phyloP scores from a whole-genome alignment of 1,140 invertebrate genomes.

The Vanessa tameamea region DNA sequence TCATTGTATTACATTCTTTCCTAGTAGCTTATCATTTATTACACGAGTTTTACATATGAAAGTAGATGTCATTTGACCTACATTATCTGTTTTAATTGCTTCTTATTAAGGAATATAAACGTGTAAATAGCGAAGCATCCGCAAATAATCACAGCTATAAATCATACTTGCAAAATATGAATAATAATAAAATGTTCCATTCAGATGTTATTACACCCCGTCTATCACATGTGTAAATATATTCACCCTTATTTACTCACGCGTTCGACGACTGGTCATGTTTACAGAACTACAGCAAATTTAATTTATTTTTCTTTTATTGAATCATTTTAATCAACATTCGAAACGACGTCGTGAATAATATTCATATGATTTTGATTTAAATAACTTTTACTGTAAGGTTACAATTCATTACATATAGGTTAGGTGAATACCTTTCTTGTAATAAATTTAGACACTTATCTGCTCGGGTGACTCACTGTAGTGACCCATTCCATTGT shows the following conservation, averaged over 20 bases:
- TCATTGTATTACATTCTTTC: background rate
- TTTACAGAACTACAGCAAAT: slow-evolving; percentile 12
- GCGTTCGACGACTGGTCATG: background rate
- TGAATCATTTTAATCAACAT: slow-evolving; percentile 26
- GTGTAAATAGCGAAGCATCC: background rate
- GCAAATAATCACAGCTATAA: background rate
- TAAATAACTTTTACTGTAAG: background rate
- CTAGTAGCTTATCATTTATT: slow-evolving; percentile 10
- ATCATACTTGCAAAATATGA: background rate
- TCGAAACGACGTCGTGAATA: background rate
- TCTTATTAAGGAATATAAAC: slow-evolving; percentile 1
- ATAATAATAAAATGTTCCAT: background rate
- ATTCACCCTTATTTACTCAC: slow-evolving; percentile 22
- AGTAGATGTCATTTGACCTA: slow-evolving; percentile 15
- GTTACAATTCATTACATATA: background rate
- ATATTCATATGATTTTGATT: background rate
- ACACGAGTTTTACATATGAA: slow-evolving; percentile 6
- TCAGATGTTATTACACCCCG: background rate
- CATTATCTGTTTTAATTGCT: slow-evolving; percentile 16
- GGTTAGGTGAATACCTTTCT: slow-evolving; percentile 11
- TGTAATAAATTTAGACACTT: slow-evolving; percentile 30
- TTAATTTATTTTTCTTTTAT: slow-evolving; percentile 1
- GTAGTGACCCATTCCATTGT: slow-evolving; percentile 40
- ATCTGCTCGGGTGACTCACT: slow-evolving; percentile 49
- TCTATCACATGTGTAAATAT: slow-evolving; percentile 1